Evolutionary conservation across 1,140 invertebrate species (phyloP).

Genomic region (Neodiprion lecontei): DNA sequence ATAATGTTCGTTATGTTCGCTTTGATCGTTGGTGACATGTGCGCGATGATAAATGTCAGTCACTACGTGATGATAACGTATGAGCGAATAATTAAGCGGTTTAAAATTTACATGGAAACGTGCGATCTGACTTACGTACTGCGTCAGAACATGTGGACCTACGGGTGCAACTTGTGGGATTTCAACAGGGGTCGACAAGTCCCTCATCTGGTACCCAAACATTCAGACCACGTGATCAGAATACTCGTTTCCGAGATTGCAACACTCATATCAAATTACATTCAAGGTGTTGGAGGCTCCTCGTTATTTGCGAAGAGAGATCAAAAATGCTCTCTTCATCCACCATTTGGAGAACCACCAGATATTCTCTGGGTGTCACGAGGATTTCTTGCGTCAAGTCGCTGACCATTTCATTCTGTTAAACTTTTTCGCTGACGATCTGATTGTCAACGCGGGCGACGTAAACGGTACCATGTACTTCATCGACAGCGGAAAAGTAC

Average conservation of each 20-base stretch:
- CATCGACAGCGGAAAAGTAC: conserved; percentile 52
- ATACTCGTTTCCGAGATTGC: background rate
- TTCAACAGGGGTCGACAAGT: background rate
- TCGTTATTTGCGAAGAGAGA: background rate
- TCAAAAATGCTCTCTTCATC: background rate
- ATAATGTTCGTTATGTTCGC: conserved; percentile 5
- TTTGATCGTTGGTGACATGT: conserved; percentile 1
- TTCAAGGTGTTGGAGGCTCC: background rate
- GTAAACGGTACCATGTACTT: conserved; percentile 58
- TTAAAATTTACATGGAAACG: background rate
- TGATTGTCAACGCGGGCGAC: conserved; percentile 54
- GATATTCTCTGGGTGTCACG: conserved; percentile 52
- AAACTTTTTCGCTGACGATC: conserved; percentile 53
- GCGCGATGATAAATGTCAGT: background rate
- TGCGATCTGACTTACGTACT: conserved; percentile 6
- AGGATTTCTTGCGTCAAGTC: conserved; percentile 53
- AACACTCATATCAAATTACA: background rate
- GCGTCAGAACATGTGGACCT: background rate
- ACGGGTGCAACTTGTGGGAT: background rate
- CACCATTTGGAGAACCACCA: background rate
- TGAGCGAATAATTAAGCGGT: background rate
- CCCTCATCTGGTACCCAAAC: background rate
- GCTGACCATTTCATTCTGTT: conserved; percentile 47
- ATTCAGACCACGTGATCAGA: too few species aligned
- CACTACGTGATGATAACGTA: conserved; percentile 5